phyloP scores from a whole-genome alignment of 2,113 vertebrate species.

The Hypanus sabinus region DNA sequence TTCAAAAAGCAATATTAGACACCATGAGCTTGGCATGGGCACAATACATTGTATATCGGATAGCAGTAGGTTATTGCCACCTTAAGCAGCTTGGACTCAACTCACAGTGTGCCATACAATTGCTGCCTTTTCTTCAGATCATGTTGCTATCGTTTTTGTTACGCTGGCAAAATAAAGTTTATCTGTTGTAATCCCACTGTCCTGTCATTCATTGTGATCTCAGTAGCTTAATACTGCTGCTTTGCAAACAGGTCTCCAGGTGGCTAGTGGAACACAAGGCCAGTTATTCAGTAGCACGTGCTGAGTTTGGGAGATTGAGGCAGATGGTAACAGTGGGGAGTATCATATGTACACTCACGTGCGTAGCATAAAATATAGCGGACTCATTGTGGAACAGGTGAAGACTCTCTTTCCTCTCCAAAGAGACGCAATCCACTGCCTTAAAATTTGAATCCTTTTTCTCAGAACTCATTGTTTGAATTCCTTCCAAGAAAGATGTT shows the following conservation, averaged over 20 bases:
- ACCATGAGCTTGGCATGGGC: not conserved
- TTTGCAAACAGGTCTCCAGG: not conserved
- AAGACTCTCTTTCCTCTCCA: not conserved
- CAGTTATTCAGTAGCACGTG: not conserved
- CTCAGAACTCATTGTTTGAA: too few relatives aligned
- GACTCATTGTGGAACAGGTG: not conserved
- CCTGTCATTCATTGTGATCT: slow-evolving; percentile 3
- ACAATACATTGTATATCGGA: not conserved
- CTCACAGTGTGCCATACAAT: not conserved
- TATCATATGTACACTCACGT: not conserved
- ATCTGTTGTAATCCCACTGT: not conserved
- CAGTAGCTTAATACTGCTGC: not conserved
- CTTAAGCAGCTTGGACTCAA: not conserved
- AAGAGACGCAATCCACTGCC: too few relatives aligned
- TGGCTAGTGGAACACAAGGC: not conserved
- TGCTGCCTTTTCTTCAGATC: not conserved
- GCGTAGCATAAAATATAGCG: not conserved
- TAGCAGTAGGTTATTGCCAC: slow-evolving; percentile 1
- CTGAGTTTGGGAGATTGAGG: not conserved
- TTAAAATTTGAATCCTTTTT: too few relatives aligned
- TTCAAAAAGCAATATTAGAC: not conserved
- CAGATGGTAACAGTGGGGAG: slow-evolving; percentile 9
- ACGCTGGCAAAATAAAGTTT: not conserved
- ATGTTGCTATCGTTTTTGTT: slow-evolving; percentile 29
- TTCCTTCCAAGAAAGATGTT: too few relatives aligned